phyloP scores from a whole-genome alignment of 2,113 vertebrate species.

The Ariopsis seemanni region DNA sequence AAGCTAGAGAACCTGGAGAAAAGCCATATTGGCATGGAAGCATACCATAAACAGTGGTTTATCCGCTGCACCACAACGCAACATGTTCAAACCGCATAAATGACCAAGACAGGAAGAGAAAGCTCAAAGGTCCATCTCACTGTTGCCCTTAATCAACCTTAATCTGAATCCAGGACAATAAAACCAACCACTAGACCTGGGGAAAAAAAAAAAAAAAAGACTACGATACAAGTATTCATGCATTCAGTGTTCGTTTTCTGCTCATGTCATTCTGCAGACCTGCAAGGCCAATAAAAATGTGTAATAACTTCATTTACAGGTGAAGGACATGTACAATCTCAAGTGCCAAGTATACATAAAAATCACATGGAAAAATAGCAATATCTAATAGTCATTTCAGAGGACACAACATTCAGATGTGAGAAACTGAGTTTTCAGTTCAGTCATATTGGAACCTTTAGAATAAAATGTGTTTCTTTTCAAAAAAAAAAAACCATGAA shows the following conservation, averaged over 20 bases:
- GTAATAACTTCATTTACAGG: slow-evolving; percentile 53
- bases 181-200: slow-evolving; percentile 32
- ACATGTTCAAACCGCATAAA: background rate
- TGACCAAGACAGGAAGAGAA: background rate
- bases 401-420: slow-evolving; percentile 66
- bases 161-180: slow-evolving; percentile 42
- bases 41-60: no score
- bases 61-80: background rate
- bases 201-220: background rate
- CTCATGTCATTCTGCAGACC: slow-evolving; percentile 38
- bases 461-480: slow-evolving; percentile 26
- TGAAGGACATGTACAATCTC: slow-evolving; percentile 59
- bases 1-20: background rate
- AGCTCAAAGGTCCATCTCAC: background rate
- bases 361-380: slow-evolving; percentile 63
- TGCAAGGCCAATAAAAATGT: slow-evolving; percentile 42
- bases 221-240: slow-evolving; percentile 39
- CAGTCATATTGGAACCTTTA: slow-evolving; percentile 44
- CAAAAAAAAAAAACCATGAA: no score
- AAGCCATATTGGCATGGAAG: background rate
- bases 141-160: slow-evolving; percentile 52
- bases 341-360: slow-evolving; percentile 49
- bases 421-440: slow-evolving; percentile 42
- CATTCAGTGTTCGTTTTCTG: slow-evolving; percentile 8
- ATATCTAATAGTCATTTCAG: slow-evolving; percentile 59